Conservation (phyloP, 2,113 vertebrate species). For the Rhagologus leucostigma region DNA sequence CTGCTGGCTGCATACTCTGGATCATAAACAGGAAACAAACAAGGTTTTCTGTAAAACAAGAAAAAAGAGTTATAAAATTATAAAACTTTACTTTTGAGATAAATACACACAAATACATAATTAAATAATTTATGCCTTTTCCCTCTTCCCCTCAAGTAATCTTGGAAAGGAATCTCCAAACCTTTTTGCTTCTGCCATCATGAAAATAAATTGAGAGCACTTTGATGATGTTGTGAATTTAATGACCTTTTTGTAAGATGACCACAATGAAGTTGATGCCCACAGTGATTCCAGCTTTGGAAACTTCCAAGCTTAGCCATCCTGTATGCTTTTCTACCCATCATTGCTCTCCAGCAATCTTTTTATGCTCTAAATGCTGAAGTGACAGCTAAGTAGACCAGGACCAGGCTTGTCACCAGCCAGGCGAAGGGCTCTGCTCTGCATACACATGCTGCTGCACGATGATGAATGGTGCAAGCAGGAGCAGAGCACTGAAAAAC, state of each 20-base stretch:
- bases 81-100: neutral
- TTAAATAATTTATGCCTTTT: neutral
- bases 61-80: neutral
- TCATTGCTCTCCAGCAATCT: neutral
- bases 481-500: neutral
- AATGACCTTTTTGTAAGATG: neutral
- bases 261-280: neutral
- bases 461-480: neutral
- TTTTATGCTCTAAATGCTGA: neutral
- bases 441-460: neutral
- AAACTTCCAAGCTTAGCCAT: neutral
- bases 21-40: slow-evolving; percentile 76
- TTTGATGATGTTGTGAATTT: neutral
- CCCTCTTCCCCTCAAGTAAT: neutral
- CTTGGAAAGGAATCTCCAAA: neutral
- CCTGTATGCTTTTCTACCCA: neutral
- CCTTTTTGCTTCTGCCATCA: neutral
- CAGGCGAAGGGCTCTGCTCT: neutral
- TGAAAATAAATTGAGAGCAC: neutral
- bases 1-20: slow-evolving; percentile 71
- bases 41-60: slow-evolving; percentile 68
- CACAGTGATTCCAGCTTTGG: rapidly evolving
- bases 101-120: neutral
- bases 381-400: neutral
- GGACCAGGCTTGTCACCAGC: neutral